Percentiles rank a stretch among this genome's conserved stretches.
Evolutionary conservation across 2,113 vertebrate species (phyloP).

Genomic region (Microcebus murinus): DNA sequence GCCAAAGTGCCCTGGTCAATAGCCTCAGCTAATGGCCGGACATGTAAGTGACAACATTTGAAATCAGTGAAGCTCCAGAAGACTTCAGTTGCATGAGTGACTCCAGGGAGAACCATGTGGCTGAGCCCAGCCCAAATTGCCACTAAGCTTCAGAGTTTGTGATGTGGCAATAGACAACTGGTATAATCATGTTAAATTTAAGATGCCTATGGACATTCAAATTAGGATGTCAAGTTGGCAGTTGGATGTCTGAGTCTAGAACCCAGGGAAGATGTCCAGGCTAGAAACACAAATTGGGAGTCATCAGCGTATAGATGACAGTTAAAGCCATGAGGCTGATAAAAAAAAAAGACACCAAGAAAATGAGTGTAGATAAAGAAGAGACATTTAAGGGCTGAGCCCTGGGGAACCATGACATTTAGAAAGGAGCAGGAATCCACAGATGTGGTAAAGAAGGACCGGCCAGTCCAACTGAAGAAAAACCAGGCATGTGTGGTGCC

Average conservation of each 20-base stretch:
- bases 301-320: background rate
- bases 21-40: background rate
- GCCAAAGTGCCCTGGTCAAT: background rate
- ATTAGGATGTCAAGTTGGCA: background rate
- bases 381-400: background rate
- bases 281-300: background rate
- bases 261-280: background rate
- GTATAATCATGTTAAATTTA: background rate
- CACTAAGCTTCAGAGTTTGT: background rate
- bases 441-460: background rate
- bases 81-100: background rate
- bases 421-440: background rate
- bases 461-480: background rate
- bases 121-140: background rate
- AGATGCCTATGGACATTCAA: background rate
- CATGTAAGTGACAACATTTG: background rate
- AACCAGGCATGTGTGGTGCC: background rate
- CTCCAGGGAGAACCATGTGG: background rate
- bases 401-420: background rate
- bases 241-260: background rate
- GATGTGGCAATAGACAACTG: background rate
- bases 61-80: background rate
- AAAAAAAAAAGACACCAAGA: background rate
- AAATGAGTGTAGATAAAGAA: background rate
- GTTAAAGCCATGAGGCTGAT: background rate